These are phyloP conservation scores for Pseudomyrmex dendroicus DNA, from an alignment of 1,140 invertebrate genomes.

Conservation along the genomic window DNA sequence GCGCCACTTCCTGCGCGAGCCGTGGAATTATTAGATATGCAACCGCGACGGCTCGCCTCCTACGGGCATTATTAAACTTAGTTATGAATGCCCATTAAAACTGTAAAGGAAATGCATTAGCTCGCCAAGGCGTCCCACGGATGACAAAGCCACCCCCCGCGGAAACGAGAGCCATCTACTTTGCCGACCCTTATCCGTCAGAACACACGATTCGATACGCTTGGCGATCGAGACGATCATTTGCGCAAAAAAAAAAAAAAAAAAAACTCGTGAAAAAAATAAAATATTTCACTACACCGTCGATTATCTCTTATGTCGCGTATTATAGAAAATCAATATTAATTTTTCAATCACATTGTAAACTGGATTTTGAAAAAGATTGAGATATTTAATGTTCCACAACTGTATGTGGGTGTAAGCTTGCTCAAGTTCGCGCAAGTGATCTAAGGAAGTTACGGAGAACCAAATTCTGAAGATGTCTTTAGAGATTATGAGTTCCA, in stretches of 20 bases:
- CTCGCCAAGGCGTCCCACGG: conserved; percentile 73
- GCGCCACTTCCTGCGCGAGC: conserved; percentile 73
- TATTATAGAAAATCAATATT: neutral
- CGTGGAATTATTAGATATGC: conserved; percentile 83
- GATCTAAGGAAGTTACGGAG: conserved; percentile 1
- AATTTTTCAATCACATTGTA: neutral
- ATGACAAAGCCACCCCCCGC: conserved; percentile 76
- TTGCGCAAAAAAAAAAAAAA: neutral
- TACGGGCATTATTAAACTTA: conserved; percentile 84
- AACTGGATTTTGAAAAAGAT: neutral
- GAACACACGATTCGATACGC: conserved; percentile 75
- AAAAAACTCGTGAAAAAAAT: conserved; percentile 25
- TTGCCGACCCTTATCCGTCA: conserved; percentile 63
- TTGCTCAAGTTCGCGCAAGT: neutral
- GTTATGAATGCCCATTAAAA: conserved; percentile 85
- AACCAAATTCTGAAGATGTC: conserved; percentile 33
- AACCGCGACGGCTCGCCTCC: conserved; percentile 79
- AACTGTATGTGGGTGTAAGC: conserved; percentile 6
- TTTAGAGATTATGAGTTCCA: conserved; percentile 42
- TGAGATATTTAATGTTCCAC: neutral
- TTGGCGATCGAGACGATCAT: conserved; percentile 40
- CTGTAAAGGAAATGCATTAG: conserved; percentile 85
- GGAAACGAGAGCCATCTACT: conserved; percentile 77
- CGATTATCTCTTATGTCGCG: neutral
- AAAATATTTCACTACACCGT: conserved; percentile 50